Percentiles rank a stretch among this genome's conserved stretches.
phyloP scores from a whole-genome alignment of 2,797 vertebrate genomes.

The Diglossa cyanea region DNA sequence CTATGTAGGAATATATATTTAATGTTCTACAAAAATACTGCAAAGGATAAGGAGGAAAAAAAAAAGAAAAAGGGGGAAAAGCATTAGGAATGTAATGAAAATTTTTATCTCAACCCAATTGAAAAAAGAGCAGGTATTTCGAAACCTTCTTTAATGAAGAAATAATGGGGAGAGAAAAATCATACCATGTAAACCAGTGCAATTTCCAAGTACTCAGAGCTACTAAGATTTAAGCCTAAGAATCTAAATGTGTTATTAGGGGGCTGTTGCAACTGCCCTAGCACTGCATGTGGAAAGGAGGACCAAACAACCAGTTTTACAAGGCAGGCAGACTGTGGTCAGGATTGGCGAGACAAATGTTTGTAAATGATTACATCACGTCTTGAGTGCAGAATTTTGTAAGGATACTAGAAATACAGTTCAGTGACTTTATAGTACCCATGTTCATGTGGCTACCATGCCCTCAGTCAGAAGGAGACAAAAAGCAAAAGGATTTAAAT shows the following conservation, averaged over 20 bases:
- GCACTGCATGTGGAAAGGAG: not conserved
- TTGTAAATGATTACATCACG: not conserved
- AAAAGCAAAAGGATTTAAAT: not conserved
- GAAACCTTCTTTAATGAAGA: not conserved
- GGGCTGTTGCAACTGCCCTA: not conserved
- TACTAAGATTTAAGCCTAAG: not conserved
- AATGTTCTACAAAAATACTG: not conserved
- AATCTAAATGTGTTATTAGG: not conserved
- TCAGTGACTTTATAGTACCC: not conserved
- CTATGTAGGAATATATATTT: not conserved
- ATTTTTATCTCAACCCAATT: not conserved
- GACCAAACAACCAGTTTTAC: not conserved
- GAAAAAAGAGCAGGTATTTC: not conserved
- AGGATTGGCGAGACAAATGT: not conserved
- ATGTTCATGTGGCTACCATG: not conserved
- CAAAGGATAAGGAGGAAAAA: not conserved
- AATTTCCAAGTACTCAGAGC: not conserved
- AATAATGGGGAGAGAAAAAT: not conserved
- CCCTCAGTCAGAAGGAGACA: not conserved
- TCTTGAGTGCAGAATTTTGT: not conserved
- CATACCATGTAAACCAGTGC: not conserved
- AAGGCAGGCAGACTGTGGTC: not conserved
- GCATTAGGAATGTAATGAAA: not conserved
- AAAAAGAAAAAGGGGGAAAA: not conserved
- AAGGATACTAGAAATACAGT: not conserved